A percentile compares a stretch with the other conserved stretches of the same genome.
phyloP scores from a whole-genome alignment of 2,888 invertebrate species.

The Tricholauxania praeusta region DNA sequence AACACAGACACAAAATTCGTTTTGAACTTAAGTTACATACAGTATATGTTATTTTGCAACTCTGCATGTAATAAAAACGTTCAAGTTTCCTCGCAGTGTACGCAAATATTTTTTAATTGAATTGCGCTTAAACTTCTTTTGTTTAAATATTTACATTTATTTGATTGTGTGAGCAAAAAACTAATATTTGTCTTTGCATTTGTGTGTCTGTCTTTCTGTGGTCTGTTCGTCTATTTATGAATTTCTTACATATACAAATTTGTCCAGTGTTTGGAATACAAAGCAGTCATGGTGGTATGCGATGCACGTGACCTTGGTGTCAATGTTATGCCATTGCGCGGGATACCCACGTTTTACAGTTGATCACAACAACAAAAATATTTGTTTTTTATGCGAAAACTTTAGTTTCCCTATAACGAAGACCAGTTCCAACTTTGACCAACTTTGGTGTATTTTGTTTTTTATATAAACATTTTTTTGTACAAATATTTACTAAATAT shows the following conservation, averaged over 20 bases:
- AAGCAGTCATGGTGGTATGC: background rate
- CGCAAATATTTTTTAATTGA: no score
- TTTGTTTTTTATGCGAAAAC: slow-evolving; percentile 4
- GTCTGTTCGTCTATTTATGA: no score
- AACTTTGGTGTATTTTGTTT: no score
- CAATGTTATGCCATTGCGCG: slow-evolving; percentile 23
- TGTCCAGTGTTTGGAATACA: slow-evolving; percentile 23
- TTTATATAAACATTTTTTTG: no score
- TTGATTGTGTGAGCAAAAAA: background rate
- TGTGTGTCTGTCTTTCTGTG: no score
- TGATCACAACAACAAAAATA: background rate
- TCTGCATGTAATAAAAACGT: no score
- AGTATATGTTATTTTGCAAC: no score
- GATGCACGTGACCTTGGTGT: slow-evolving; percentile 30
- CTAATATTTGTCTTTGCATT: no score
- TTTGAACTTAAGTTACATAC: no score
- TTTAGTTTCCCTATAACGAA: background rate
- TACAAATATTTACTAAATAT: no score
- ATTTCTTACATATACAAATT: background rate
- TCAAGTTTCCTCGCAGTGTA: no score
- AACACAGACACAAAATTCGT: no score
- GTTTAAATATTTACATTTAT: slow-evolving; percentile 18
- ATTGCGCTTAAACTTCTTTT: slow-evolving; percentile 5
- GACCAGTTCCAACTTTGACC: background rate
- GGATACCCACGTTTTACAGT: slow-evolving; percentile 26